phyloP scores from a whole-genome alignment of 2,888 invertebrate species.

The Thelaira solivaga region DNA sequence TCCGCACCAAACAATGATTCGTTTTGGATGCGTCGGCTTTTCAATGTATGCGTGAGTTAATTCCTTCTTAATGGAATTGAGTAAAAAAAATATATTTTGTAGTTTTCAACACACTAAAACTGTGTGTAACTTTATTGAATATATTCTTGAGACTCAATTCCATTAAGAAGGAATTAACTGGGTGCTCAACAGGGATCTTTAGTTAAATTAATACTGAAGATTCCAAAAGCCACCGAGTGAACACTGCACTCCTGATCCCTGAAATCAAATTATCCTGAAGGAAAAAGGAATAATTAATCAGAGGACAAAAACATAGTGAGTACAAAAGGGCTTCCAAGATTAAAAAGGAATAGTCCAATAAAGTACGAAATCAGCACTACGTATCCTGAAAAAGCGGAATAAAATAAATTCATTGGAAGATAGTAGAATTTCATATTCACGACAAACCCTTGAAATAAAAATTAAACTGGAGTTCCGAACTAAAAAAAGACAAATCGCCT shows the following conservation, averaged over 20 bases:
- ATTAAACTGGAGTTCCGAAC: conserved; percentile 8
- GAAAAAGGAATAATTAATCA: too few species aligned
- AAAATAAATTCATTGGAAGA: conserved; percentile 1
- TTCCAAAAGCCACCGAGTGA: conserved; percentile 28
- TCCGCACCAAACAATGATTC: too few species aligned
- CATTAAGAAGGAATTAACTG: too few species aligned
- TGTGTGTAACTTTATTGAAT: too few species aligned
- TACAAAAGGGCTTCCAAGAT: neutral
- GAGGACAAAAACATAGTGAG: conserved; percentile 3
- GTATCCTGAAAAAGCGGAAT: conserved; percentile 16
- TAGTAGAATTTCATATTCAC: conserved; percentile 11
- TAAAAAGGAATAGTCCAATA: conserved; percentile 11
- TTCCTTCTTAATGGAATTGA: too few species aligned
- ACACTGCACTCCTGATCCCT: too few species aligned
- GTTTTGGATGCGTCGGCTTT: too few species aligned
- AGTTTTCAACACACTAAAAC: too few species aligned
- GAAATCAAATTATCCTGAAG: too few species aligned
- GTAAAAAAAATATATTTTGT: too few species aligned
- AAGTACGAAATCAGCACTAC: conserved; percentile 1
- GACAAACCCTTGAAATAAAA: neutral
- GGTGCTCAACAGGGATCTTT: neutral
- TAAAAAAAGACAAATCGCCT: neutral
- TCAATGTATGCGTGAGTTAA: too few species aligned
- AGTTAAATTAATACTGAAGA: neutral
- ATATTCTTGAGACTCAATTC: too few species aligned